phyloP scores from a whole-genome alignment of 2,797 vertebrate species.

The Megaceryle alcyon region DNA sequence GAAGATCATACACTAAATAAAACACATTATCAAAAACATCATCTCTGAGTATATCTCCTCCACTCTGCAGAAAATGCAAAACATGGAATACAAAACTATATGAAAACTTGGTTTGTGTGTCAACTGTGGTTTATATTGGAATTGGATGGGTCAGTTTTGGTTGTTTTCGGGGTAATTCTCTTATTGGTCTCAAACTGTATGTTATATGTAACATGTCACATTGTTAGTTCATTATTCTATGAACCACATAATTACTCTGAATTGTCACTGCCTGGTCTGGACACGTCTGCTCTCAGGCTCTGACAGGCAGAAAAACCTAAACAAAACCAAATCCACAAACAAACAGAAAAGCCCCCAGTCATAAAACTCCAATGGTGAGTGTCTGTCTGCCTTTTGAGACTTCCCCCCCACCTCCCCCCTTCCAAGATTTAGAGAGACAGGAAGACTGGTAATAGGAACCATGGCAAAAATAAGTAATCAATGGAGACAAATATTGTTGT shows the following conservation, averaged over 20 bases:
- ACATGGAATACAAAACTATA: rapidly evolving
- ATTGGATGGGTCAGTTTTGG: neutral
- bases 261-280: neutral
- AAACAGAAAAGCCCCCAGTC: neutral
- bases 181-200: neutral
- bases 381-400: no score
- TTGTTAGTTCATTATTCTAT: neutral
- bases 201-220: neutral
- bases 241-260: neutral
- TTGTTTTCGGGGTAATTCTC: neutral
- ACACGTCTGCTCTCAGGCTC: neutral
- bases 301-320: neutral
- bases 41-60: rapidly evolving
- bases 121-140: neutral
- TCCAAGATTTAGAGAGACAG: neutral
- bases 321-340: neutral
- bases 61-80: neutral
- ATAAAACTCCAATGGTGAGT: neutral
- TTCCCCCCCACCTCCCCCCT: no score
- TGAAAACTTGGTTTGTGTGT: neutral
- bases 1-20: neutral
- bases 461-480: neutral
- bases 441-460: neutral
- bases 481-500: neutral
- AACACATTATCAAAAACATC: rapidly evolving